phyloP scores from a whole-genome alignment of 2,888 invertebrate species.

The Drosophila sordidula region DNA sequence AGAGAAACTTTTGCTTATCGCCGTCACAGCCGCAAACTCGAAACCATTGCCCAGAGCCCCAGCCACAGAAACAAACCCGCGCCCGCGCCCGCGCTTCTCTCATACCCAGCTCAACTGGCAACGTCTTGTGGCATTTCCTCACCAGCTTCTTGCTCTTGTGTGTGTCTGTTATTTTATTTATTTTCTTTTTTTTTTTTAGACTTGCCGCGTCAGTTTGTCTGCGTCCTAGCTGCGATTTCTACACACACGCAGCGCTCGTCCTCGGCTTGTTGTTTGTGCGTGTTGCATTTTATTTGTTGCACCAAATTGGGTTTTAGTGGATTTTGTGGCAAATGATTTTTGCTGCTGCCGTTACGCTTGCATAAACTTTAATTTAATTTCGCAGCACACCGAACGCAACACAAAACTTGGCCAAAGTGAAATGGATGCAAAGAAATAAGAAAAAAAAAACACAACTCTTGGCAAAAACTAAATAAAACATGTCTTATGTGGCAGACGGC shows the following conservation, averaged over 20 bases:
- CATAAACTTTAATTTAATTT: conserved; percentile 81
- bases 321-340: conserved; percentile 81
- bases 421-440: neutral
- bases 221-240: conserved; percentile 35
- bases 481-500: conserved; percentile 3
- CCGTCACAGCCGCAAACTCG: conserved; percentile 36
- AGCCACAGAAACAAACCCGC: conserved; percentile 29
- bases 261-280: conserved; percentile 55
- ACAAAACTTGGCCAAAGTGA: conserved; percentile 15
- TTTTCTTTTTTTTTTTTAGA: neutral
- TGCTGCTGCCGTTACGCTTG: conserved; percentile 77
- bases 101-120: conserved; percentile 8
- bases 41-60: conserved; percentile 30
- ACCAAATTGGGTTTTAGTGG: conserved; percentile 80
- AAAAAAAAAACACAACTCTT: neutral
- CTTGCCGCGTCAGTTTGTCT: conserved; percentile 23
- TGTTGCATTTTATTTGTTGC: conserved; percentile 77
- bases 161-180: neutral
- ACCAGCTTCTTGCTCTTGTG: neutral
- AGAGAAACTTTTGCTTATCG: conserved; percentile 55
- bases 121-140: conserved; percentile 39
- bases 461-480: conserved; percentile 11
- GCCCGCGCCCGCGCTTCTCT: neutral
- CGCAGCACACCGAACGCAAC: conserved; percentile 37
- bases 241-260: conserved; percentile 29